Evolutionary conservation across 2,888 invertebrate species (phyloP), one percentile per base, ranked within the genome.

Genomic region (Trichogramma dendrolimi): DNA sequence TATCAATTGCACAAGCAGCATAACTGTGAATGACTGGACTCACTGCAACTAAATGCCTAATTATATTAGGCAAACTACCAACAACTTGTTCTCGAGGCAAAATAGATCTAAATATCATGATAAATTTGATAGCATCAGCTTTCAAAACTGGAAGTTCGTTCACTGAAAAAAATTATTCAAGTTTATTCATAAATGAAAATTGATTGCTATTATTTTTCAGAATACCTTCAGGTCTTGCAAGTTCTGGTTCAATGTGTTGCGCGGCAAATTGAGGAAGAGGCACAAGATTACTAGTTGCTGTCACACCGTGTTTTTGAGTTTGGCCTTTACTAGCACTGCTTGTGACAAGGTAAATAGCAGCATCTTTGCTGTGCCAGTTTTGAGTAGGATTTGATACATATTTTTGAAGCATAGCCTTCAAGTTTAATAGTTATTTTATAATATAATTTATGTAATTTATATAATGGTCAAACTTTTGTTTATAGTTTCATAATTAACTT

Each of bases 321-420:
- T 89, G 85, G 49, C 92, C 96, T 75, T 93, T 90, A 2, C 93
- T 89, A 46, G 94, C 95, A 69, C 99, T 85, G 2, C 97, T 95
- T 62, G 96, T 97, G 63, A 99, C 95, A 70, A 99, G 85, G 82
- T 94, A 98, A 71, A 98, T 86, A 4, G 97, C 97, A 8, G 96
- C 92, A 81, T 99, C 97, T 79, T 97, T 97, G 70, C 91, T 89
- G 58, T 91, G 88, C 98, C 98, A 99, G 77, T 93, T 90, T 59
- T 81, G 79, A 0, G 81, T 78, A 0, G 94, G 92, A 73, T 90
- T 87, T 73, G 87, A 87, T 0, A 83, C 81, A 80, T 94, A 96
- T 74, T 90, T 90, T 55, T 83, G 81, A 60, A 94, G 76, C 90
- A 91, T 90, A 49, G 88, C 84, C 89, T 87, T 54, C 49, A 61